Base-by-base conservation (phyloP, 1,140 invertebrate species). In the Tenebrio molitor region DNA sequence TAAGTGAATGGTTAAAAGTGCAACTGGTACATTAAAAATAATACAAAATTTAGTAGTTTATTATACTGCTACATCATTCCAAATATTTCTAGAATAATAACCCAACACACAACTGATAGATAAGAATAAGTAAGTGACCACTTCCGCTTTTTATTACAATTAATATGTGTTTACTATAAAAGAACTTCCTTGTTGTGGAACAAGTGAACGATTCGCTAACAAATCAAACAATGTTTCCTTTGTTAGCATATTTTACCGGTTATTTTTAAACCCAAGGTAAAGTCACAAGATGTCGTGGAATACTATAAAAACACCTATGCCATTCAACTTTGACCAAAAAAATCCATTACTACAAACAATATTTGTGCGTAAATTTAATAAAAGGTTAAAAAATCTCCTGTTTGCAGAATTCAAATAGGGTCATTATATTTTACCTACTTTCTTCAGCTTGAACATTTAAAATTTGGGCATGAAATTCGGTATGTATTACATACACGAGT, bases 231-330 rank as follows among this genome's bases (percentile, higher is more conserved):
- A 12, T 39, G 39, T 36, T 36, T 65, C 19, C 62, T 65, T 65
- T 65, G 62, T 65, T 65, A 14, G 33, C 33, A 50, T 16, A 65
- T 65, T 65, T 65, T 41, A 39, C 39, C 23, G 62, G 25, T 63
- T 65, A 65, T 65, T 65, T 65, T 65, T 65, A 65, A 65, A 17
- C 39, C 17, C 62, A 65, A 65, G 62, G 62, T 34, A 16, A 65
- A 65, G 8, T 29, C 25, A 64, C 36, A 12, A n/a, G 12, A 34
- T 64, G 33, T 16, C 2, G 33, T 65, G 14, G n/a, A 65, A 39
- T 50, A 50, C 14, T 33, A 29, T 63, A 63, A 63, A 8, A 63
- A 34, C 25, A 34, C 29, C 62, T 64, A 41, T 65, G 62, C 39
- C 62, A 34, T 65, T 65, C 62, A 65, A 65, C 62, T 65, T 65